phyloP scores from a whole-genome alignment of 2,797 vertebrate species.

The Eidolon dupreanum region DNA sequence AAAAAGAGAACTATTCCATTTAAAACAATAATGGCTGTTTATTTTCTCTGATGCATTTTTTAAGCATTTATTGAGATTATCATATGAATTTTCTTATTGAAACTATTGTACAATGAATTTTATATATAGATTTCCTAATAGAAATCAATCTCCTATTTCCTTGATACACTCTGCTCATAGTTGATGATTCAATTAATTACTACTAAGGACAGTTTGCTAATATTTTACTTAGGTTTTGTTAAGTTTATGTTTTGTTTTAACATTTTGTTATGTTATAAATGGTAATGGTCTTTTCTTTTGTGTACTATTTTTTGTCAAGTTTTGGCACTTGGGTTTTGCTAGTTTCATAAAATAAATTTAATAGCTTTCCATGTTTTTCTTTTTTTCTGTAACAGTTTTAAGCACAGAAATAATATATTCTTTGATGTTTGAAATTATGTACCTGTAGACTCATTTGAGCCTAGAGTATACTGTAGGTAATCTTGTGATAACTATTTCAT shows the following conservation, averaged over 20 bases:
- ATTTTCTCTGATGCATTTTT: neutral
- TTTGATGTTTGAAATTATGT: neutral
- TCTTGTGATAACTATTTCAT: neutral
- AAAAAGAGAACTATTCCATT: neutral
- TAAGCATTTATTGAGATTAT: neutral
- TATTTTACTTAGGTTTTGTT: neutral
- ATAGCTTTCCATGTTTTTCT: neutral
- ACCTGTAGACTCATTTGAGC: neutral
- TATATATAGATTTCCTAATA: neutral
- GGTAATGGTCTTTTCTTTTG: neutral
- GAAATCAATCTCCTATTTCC: neutral
- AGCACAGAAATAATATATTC: neutral
- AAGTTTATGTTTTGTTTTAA: no score
- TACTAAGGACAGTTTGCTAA: neutral
- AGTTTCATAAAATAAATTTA: neutral
- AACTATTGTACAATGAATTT: neutral
- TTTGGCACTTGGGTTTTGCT: neutral
- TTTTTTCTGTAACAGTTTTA: neutral
- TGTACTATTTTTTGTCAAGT: neutral
- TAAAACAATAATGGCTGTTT: neutral
- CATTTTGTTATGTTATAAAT: neutral
- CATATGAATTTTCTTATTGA: neutral
- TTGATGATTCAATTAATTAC: neutral
- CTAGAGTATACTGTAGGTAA: neutral
- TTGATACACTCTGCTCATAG: neutral